A percentile compares a stretch with the other conserved stretches of the same genome.
These are phyloP conservation scores for Drosophila paucipuncta DNA, from an alignment of 2,888 invertebrate species.

Conservation along the genomic window DNA sequence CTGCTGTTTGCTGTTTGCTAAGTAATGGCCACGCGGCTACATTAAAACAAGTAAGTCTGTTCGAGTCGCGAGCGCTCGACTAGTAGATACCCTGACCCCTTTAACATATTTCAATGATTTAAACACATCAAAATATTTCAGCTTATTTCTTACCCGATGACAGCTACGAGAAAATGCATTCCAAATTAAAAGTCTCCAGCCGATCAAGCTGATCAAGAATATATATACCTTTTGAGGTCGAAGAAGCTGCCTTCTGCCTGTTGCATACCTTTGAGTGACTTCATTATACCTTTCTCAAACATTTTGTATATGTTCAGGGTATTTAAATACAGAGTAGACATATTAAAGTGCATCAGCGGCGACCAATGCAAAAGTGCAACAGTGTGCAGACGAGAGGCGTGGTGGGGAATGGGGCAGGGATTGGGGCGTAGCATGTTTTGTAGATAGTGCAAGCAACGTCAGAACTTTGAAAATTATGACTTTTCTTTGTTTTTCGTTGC, in stretches of 20 bases:
- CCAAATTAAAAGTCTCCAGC: not conserved
- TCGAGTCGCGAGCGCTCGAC: not conserved
- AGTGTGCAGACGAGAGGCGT: not conserved
- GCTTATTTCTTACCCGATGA: not conserved
- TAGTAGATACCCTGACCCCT: not conserved
- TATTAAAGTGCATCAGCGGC: conserved; percentile 71
- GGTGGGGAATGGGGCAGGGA: not conserved
- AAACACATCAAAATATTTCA: not conserved
- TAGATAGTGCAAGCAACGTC: conserved; percentile 58
- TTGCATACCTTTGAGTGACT: not conserved
- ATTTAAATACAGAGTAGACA: conserved; percentile 64
- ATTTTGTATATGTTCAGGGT: not conserved
- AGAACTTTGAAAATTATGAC: conserved; percentile 80
- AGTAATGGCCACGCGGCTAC: conserved; percentile 71
- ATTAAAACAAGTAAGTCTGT: conserved; percentile 57
- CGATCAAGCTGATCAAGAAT: not conserved
- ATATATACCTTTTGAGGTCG: not conserved
- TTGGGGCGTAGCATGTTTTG: conserved; percentile 7
- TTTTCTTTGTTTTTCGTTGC: conserved; percentile 68
- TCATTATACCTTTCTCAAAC: not conserved
- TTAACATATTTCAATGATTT: not conserved
- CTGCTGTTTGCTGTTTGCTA: conserved; percentile 42
- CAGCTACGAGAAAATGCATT: not conserved
- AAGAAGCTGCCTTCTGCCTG: not conserved
- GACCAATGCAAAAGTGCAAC: conserved; percentile 32